phyloP scores from a whole-genome alignment of 2,113 vertebrate genomes.

The Lonchura striata region DNA sequence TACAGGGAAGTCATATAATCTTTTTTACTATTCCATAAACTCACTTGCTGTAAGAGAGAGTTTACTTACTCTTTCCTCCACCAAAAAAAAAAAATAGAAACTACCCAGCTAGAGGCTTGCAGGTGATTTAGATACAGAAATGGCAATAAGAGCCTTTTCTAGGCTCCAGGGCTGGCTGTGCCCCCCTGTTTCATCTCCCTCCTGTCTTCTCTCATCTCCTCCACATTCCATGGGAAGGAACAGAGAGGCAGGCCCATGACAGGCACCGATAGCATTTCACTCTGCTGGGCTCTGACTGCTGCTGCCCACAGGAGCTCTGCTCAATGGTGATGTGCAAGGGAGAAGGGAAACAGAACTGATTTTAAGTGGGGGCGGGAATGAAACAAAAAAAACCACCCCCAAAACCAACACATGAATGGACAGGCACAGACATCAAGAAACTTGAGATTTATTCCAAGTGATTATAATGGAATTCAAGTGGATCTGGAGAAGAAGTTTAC shows the following conservation, averaged over 20 bases:
- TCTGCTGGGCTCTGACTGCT: neutral
- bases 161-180: neutral
- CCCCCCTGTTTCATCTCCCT: conserved; percentile 62
- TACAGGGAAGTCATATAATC: neutral
- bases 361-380: neutral
- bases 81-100: neutral
- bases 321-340: neutral
- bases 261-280: conserved; percentile 24
- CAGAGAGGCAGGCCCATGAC: conserved; percentile 47
- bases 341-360: neutral
- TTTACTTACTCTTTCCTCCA: neutral
- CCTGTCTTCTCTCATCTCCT: conserved; percentile 82
- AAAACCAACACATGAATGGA: neutral
- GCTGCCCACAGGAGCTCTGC: neutral
- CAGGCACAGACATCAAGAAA: neutral
- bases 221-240: conserved; percentile 81
- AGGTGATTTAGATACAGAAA: neutral
- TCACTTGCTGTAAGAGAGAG: neutral
- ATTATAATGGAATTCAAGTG: conserved; percentile 52
- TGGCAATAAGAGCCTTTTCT: neutral
- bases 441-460: conserved; percentile 9
- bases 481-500: conserved; percentile 21
- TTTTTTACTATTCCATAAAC: neutral
- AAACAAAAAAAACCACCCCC: neutral
- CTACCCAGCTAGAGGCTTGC: neutral